Base-by-base conservation (phyloP, 2,113 vertebrate species). In the Gnathonemus echidnorhynchus region DNA sequence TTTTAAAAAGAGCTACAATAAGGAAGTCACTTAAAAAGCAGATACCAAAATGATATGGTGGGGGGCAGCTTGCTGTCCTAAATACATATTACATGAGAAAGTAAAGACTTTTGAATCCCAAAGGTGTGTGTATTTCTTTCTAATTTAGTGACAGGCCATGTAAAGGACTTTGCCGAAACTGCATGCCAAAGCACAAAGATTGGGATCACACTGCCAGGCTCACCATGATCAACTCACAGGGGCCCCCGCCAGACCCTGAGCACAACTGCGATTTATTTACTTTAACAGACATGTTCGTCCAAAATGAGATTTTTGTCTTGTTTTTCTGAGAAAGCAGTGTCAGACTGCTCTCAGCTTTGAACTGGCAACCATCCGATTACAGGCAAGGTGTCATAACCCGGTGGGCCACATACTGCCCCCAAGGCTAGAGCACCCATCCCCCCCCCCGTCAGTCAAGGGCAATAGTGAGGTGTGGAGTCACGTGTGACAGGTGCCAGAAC, bases 21-120 rank as follows among this genome's bases (percentile, higher is more conserved):
- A 48, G 39, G 39, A 85, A 48, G 42, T 39, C 39, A 48, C 7
- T 85, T 85, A 85, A 48, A 83, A 85, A 85, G 74, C 31, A 39
- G 8, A 85, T 46, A 24, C 45, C 7, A n/a, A 84, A 45, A 48
- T n/a, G 21, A 45, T 46, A 85, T 45, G 83, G 83, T 84, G 39
- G 19, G 17, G 42, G 45, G 39, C 42, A 48, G 45, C 6, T 11
- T 11, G 45, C 42, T 48, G 83, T 85, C 83, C 83, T 85, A 85
- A 85, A 85, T 85, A 85, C 83, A 85, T 85, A 85, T 85, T 85
- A 24, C 45, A 48, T 85, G 83, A 85, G 83, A 45, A 24, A 48
- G 83, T 48, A 46, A 45, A 6, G 83, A 85, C 83, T 85, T 85
- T 46, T 80, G 35, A 13, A 80, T 80, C 74, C 74, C 17, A 80